These are phyloP conservation scores for Vireo altiloquus DNA, from an alignment of 2,113 vertebrate genomes.

Conservation along the genomic window DNA sequence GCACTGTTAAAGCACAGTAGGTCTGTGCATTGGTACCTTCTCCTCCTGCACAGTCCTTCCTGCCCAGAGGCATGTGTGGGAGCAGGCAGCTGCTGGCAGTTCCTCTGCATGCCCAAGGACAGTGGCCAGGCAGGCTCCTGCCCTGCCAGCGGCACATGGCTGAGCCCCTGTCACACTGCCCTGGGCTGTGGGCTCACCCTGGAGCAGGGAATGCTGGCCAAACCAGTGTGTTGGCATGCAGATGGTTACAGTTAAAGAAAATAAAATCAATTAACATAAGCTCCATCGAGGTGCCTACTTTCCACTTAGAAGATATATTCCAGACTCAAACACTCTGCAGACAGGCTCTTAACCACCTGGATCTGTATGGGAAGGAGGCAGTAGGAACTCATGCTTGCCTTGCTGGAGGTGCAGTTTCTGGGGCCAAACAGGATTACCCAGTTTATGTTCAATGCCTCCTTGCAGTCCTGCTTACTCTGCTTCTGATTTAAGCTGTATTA, in stretches of 20 bases:
- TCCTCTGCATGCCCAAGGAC: neutral
- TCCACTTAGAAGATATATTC: neutral
- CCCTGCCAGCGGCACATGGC: neutral
- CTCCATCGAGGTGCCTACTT: neutral
- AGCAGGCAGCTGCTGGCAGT: neutral
- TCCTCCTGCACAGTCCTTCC: neutral
- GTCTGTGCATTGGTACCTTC: neutral
- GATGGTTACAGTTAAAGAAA: neutral
- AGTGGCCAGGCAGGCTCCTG: neutral
- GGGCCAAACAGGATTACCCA: neutral
- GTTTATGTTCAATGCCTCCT: neutral
- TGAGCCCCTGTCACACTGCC: neutral
- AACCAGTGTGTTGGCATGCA: neutral
- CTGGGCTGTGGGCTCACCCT: neutral
- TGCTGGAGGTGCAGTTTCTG: neutral
- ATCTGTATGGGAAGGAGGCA: neutral
- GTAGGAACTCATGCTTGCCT: neutral
- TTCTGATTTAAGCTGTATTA: neutral
- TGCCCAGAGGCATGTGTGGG: neutral
- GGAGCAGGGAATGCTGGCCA: accelerated
- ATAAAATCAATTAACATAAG: neutral
- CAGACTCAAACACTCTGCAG: neutral
- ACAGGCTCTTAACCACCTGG: neutral
- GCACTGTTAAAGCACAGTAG: neutral
- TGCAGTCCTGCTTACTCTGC: neutral